These are phyloP conservation scores for Lepidocolaptes lacrymiger DNA, from an alignment of 2,797 vertebrate species.

Conservation along the genomic window DNA sequence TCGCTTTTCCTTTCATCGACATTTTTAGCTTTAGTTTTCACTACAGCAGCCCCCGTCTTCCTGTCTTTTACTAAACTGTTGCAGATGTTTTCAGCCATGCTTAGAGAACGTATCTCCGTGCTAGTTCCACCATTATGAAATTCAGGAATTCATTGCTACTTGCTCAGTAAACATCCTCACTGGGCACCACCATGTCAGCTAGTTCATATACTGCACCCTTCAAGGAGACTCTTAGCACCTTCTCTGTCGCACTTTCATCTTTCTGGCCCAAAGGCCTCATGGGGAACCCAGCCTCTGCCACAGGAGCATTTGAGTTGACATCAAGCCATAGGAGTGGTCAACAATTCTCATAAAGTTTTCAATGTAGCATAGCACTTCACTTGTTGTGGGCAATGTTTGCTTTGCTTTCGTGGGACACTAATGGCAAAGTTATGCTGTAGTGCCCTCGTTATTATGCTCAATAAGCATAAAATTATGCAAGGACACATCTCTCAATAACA, in stretches of 20 bases:
- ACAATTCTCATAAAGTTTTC: neutral
- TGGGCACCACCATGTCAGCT: accelerated
- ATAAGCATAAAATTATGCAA: neutral
- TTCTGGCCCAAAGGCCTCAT: neutral
- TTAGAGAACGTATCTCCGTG: neutral
- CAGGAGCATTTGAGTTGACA: neutral
- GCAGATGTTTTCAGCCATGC: neutral
- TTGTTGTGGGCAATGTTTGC: neutral
- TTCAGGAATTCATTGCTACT: neutral
- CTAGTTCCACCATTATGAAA: neutral
- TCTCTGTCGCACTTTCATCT: neutral
- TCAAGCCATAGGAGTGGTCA: neutral
- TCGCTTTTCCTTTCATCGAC: neutral
- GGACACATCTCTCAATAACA: neutral
- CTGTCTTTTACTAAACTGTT: neutral
- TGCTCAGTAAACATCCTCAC: neutral
- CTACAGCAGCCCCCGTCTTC: neutral
- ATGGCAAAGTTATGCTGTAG: neutral
- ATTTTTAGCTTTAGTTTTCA: neutral
- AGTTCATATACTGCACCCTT: neutral
- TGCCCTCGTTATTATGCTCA: neutral
- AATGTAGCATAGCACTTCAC: neutral
- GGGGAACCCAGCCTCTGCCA: neutral
- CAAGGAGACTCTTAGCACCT: neutral
- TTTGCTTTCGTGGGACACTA: neutral